phyloP scores from a whole-genome alignment of 1,140 invertebrate species.

The Drosophila nasuta region DNA sequence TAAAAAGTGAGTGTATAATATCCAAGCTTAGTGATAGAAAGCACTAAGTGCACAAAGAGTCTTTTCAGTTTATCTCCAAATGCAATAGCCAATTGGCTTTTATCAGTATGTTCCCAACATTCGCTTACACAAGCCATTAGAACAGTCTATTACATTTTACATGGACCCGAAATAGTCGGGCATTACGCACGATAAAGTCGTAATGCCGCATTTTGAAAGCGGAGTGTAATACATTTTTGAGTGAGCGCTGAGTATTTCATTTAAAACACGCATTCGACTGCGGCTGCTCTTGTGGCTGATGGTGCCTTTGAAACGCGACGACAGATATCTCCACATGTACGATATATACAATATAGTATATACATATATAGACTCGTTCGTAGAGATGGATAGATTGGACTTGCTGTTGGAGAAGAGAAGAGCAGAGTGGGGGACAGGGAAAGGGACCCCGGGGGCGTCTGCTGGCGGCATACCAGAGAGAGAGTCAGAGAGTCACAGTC shows the following conservation, averaged over 20 bases:
- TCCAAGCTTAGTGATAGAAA: too few species aligned
- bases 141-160: neutral
- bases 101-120: neutral
- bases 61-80: neutral
- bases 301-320: slow-evolving; percentile 54
- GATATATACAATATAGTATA: slow-evolving; percentile 7
- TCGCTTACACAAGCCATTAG: neutral
- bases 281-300: slow-evolving; percentile 44
- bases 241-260: slow-evolving; percentile 79
- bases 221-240: slow-evolving; percentile 68
- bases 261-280: slow-evolving; percentile 76
- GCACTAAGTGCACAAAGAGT: neutral
- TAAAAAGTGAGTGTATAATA: too few species aligned
- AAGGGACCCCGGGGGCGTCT: slow-evolving; percentile 38
- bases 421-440: neutral
- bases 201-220: slow-evolving; percentile 13
- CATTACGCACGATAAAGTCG: slow-evolving; percentile 21
- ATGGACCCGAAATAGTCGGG: slow-evolving; percentile 10
- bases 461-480: slow-evolving; percentile 53
- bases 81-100: neutral
- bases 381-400: slow-evolving; percentile 74
- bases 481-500: slow-evolving; percentile 10
- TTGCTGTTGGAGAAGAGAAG: neutral
- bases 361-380: neutral
- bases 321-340: slow-evolving; percentile 76